A percentile compares a stretch with the other conserved stretches of the same genome.
phyloP scores from a whole-genome alignment of 2,113 vertebrate genomes.

The Halichoeres trimaculatus region DNA sequence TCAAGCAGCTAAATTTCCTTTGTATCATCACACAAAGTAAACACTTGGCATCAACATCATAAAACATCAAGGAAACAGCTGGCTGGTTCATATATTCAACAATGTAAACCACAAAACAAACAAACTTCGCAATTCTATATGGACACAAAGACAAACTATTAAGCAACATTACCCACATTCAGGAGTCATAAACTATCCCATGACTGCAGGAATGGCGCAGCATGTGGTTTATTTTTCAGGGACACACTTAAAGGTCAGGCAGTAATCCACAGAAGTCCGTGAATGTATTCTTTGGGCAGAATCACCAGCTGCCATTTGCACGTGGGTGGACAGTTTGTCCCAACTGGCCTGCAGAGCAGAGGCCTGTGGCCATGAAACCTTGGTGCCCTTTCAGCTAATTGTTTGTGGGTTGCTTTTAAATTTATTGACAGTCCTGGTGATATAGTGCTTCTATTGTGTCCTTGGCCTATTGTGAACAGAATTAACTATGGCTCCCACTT shows the following conservation, averaged over 20 bases:
- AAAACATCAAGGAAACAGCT: slow-evolving; percentile 54
- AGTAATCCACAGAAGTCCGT: slow-evolving; percentile 63
- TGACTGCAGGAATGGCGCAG: slow-evolving; percentile 66
- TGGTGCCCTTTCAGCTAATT: slow-evolving; percentile 84
- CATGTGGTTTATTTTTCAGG: slow-evolving; percentile 74
- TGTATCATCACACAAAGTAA: slow-evolving; percentile 53
- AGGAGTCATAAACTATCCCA: slow-evolving; percentile 70
- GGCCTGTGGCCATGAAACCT: slow-evolving; percentile 72
- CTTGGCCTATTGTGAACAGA: slow-evolving; percentile 74
- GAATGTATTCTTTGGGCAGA: slow-evolving; percentile 69
- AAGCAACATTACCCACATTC: slow-evolving; percentile 60
- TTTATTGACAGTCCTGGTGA: slow-evolving; percentile 84
- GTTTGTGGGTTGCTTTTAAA: slow-evolving; percentile 83
- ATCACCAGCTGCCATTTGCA: slow-evolving; percentile 81
- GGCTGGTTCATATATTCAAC: slow-evolving; percentile 42
- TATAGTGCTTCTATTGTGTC: slow-evolving; percentile 83
- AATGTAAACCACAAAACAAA: slow-evolving; percentile 48
- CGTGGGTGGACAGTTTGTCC: slow-evolving; percentile 85
- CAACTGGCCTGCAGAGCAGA: slow-evolving; percentile 66
- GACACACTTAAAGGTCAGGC: slow-evolving; percentile 76
- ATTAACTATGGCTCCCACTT: slow-evolving; percentile 75
- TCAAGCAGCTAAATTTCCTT: slow-evolving; percentile 30
- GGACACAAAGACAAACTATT: slow-evolving; percentile 59
- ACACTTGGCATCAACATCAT: slow-evolving; percentile 47
- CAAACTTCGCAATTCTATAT: slow-evolving; percentile 55